phyloP scores from a whole-genome alignment of 2,113 vertebrate species.

The Tretioscincus oriximinensis region DNA sequence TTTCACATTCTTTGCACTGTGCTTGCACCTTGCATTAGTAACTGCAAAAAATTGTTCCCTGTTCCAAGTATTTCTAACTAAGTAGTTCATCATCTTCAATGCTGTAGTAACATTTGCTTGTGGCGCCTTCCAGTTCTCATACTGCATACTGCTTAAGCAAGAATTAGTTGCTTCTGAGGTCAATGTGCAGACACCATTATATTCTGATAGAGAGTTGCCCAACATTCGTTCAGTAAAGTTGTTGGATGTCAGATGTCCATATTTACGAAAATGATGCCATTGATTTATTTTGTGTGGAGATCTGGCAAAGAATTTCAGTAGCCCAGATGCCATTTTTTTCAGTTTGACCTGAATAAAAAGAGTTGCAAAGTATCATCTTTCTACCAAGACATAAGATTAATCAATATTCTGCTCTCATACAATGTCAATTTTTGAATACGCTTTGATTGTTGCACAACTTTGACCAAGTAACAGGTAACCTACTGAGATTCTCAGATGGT shows the following conservation, averaged over 20 bases:
- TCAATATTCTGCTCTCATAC: neutral
- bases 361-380: constrained; percentile 44
- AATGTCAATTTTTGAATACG: neutral
- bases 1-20: constrained; percentile 17
- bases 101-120: neutral
- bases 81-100: neutral
- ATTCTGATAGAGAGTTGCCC: neutral
- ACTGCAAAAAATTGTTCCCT: neutral
- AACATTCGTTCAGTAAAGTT: constrained; percentile 16
- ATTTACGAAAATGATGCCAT: constrained; percentile 34
- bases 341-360: constrained; percentile 47
- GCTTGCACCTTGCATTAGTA: constrained; percentile 20
- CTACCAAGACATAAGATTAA: neutral
- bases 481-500: neutral
- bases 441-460: neutral
- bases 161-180: constrained; percentile 8
- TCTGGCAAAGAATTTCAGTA: constrained; percentile 50
- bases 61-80: accelerated
- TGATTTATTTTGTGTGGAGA: constrained; percentile 31
- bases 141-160: constrained; percentile 29
- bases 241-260: neutral
- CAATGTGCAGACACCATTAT: constrained; percentile 12
- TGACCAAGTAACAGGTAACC: too few species aligned
- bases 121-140: constrained; percentile 12
- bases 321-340: constrained; percentile 65